Evolutionary conservation across 2,888 invertebrate genomes (phyloP).

Genomic region (Tiphia femorata): DNA sequence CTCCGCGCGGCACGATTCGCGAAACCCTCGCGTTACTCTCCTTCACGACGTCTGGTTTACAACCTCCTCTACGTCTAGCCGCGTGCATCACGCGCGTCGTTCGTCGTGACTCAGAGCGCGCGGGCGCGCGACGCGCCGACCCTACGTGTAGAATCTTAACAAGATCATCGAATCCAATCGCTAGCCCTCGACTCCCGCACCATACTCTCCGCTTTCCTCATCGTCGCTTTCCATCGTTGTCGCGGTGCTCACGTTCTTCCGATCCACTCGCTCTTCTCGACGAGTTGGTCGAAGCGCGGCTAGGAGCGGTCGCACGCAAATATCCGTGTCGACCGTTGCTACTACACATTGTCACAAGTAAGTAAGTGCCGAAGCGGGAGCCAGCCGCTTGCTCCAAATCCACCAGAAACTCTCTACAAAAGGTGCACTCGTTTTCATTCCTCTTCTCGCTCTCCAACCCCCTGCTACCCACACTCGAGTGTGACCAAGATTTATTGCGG

Average conservation of each 20-base stretch:
- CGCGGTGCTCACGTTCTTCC: not conserved
- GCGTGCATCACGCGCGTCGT: too few relatives aligned
- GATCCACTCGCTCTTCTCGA: not conserved
- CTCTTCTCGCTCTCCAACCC: not conserved
- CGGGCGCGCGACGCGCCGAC: too few relatives aligned
- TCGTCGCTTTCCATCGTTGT: too few relatives aligned
- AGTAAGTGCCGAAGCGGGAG: conserved; percentile 29
- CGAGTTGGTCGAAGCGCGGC: not conserved
- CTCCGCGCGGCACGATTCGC: too few relatives aligned
- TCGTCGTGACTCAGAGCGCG: too few relatives aligned
- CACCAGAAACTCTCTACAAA: too few relatives aligned
- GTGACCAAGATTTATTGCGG: conserved; percentile 64
- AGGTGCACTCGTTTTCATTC: not conserved
- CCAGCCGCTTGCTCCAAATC: too few relatives aligned
- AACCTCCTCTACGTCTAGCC: too few relatives aligned
- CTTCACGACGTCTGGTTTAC: too few relatives aligned
- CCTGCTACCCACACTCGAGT: conserved; percentile 44
- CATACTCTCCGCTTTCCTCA: not conserved
- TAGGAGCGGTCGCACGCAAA: not conserved
- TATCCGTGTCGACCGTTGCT: conserved; percentile 26
- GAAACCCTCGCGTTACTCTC: too few relatives aligned
- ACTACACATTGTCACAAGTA: conserved; percentile 44
- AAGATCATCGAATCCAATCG: too few relatives aligned
- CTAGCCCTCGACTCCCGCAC: not conserved
- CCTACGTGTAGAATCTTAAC: too few relatives aligned